Evolutionary conservation across 2,113 vertebrate genomes (phyloP).

Genomic region (Oreochromis niloticus): DNA sequence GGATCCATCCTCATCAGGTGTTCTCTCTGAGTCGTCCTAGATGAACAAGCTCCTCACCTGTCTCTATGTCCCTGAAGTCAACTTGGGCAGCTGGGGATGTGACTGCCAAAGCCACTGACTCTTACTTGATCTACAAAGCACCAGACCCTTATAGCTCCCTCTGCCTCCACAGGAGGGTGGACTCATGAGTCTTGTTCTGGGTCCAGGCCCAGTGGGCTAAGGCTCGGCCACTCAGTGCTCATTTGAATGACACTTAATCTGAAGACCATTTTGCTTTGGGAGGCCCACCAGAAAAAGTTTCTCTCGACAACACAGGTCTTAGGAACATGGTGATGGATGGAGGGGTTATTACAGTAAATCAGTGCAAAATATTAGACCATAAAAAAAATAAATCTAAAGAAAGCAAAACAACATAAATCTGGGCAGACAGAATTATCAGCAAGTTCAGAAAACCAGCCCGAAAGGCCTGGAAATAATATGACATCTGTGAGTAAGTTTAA

Average conservation of each 20-base stretch:
- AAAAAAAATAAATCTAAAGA: not conserved
- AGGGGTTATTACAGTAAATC: not conserved
- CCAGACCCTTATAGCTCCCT: not conserved
- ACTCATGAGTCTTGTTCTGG: not conserved
- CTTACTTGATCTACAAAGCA: not conserved
- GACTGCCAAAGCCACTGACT: not conserved
- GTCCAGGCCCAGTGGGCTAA: not conserved
- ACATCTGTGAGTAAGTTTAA: not conserved
- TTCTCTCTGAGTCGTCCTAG: accelerated
- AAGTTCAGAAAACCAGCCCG: not conserved
- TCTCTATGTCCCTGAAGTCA: not conserved
- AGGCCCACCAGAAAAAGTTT: not conserved
- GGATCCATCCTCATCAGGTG: not conserved
- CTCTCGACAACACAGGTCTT: accelerated
- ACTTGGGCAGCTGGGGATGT: not conserved
- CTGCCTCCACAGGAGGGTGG: not conserved
- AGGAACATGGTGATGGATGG: not conserved
- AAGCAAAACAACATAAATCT: not conserved
- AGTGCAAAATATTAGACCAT: not conserved
- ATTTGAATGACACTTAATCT: not conserved
- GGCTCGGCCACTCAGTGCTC: not conserved
- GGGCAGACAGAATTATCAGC: not conserved
- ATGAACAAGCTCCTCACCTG: not conserved
- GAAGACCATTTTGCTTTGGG: not conserved
- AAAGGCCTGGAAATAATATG: not conserved